Conservation (phyloP, 1,140 invertebrate genomes). For the Oscheius sp. region DNA sequence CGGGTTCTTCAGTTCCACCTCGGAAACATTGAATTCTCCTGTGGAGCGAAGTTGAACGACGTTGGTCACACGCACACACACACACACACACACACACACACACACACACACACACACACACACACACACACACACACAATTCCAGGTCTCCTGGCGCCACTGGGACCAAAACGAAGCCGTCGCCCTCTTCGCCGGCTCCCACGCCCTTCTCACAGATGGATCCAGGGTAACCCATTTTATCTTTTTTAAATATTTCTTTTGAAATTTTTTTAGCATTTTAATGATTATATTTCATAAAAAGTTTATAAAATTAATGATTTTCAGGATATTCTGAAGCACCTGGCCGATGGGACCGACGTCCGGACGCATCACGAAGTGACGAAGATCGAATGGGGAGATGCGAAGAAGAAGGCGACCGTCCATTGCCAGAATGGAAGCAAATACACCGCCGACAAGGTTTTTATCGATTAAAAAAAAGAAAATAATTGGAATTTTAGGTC, state of each 20-base stretch:
- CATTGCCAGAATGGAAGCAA: constrained; percentile 49
- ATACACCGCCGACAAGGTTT: constrained; percentile 35
- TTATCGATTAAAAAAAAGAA: neutral
- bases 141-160: constrained; percentile 53
- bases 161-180: constrained; percentile 64
- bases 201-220: constrained; percentile 54
- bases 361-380: constrained; percentile 49
- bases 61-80: constrained; percentile 30
- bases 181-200: constrained; percentile 62
- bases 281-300: too few relatives aligned
- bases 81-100: neutral
- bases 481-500: constrained; percentile 41
- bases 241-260: too few relatives aligned
- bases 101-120: neutral
- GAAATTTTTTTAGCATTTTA: too few relatives aligned
- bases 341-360: constrained; percentile 61
- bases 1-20: constrained; percentile 62
- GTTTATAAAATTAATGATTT: too few relatives aligned
- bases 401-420: constrained; percentile 47
- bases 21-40: constrained; percentile 63
- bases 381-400: constrained; percentile 57
- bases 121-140: neutral
- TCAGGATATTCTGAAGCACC: constrained; percentile 26
- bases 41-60: constrained; percentile 58
- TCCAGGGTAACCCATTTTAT: constrained; percentile 31